A percentile compares a stretch with the other conserved stretches of the same genome.
Conservation (phyloP, 2,888 invertebrate species). For the Bhutanitis thaidina region DNA sequence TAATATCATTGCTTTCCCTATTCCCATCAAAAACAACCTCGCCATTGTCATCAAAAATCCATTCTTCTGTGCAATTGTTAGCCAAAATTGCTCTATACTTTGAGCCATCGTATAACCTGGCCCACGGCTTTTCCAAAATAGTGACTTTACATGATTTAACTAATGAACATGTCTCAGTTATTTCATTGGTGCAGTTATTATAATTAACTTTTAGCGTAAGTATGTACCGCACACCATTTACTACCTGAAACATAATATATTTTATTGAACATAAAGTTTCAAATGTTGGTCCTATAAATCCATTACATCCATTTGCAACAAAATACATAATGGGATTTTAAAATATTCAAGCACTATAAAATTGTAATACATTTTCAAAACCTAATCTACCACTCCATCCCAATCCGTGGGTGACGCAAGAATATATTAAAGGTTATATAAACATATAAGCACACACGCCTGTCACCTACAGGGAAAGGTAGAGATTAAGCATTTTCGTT, state of each 20-base stretch:
- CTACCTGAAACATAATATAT: conserved; percentile 62
- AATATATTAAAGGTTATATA: too few species aligned
- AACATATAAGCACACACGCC: too few species aligned
- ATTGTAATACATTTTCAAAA: too few species aligned
- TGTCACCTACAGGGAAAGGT: too few species aligned
- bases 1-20: conserved; percentile 35
- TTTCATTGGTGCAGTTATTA: conserved; percentile 56
- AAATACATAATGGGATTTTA: too few species aligned
- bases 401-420: too few species aligned
- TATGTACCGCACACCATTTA: conserved; percentile 81
- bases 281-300: too few species aligned
- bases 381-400: too few species aligned
- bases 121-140: conserved; percentile 84
- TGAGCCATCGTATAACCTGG: conserved; percentile 74
- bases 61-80: conserved; percentile 83
- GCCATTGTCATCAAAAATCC: conserved; percentile 67
- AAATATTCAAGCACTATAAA: too few species aligned
- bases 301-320: too few species aligned
- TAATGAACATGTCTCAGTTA: conserved; percentile 43
- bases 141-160: conserved; percentile 79
- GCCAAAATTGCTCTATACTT: conserved; percentile 80
- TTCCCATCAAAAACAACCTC: conserved; percentile 36
- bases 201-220: conserved; percentile 73
- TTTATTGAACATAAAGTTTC: background rate
- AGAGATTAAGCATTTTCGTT: too few species aligned